Base-by-base conservation (phyloP, 2,113 vertebrate genomes). In the Urocitellus parryii region DNA sequence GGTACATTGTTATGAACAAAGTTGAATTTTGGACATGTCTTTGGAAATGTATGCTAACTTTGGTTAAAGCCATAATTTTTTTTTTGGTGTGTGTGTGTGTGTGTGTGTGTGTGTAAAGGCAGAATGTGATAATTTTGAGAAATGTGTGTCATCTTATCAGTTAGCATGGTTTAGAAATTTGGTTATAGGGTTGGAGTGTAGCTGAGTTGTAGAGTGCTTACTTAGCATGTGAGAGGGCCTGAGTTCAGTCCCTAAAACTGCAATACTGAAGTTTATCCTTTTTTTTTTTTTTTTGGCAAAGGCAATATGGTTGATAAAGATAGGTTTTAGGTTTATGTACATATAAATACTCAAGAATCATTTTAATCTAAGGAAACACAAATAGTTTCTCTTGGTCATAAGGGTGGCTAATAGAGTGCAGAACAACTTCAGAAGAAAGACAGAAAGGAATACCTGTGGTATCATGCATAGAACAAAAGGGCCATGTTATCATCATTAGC, bases 101-200 rank as follows among this genome's bases (percentile, higher is more conserved):
- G 48, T 51, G 12, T 53, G 51, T 53, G 51, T 8, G 53, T 91
- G 37, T 45, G 2, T 53, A 81, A 81, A 87, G 48, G 37, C 5
- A 72, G 12, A 16, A 90, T 83, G 29, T 76, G 39, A 83, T 53
- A 37, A 48, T 73, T 88, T 70, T 58, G 25, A 96, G 81, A 90
- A 34, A 10, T 61, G 11, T n/a, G 1, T 37, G 10, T 80, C 73
- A 58, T 78, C n/a, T 20, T n/a, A 9, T 8, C 83, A 58, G 27
- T 87, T 86, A 51, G 80, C 95, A 73, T 78, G 37, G 42, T 86
- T 92, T 88, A 22, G 45, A 74, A 86, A 91, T 74, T 37, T 86
- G 53, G 34, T 24, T 34, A 9, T n/a, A 80, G 74, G 81, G 29
- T 16, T 61, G 24, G 7, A 18, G 3, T 25, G 2, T 61, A 39